These are phyloP conservation scores for Elmis aenea DNA, from an alignment of 2,888 invertebrate genomes.

Conservation along the genomic window DNA sequence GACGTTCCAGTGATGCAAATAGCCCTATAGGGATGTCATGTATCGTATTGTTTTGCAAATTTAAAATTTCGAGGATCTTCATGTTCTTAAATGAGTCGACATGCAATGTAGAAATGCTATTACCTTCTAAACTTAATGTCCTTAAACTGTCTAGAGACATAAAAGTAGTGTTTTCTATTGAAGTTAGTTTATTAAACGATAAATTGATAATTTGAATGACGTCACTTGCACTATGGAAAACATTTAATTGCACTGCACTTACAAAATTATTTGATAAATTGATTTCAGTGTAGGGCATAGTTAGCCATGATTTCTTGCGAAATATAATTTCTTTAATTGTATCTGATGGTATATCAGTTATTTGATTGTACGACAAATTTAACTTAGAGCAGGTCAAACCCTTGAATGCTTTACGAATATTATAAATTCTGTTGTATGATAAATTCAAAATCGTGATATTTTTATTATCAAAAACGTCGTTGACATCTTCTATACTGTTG, in stretches of 20 bases:
- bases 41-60: not conserved
- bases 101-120: not conserved
- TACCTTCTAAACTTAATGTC: not conserved
- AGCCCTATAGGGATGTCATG: constrained; percentile 4
- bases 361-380: constrained; percentile 13
- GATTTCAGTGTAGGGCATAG: too few relatives aligned
- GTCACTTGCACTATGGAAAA: not conserved
- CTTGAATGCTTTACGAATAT: not conserved
- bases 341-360: constrained; percentile 5
- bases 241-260: too few relatives aligned
- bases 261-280: too few relatives aligned
- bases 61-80: not conserved
- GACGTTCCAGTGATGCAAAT: constrained; percentile 5
- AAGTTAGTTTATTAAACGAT: constrained; percentile 4
- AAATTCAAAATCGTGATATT: constrained; percentile 8
- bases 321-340: constrained; percentile 9
- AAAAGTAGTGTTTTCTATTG: constrained; percentile 6
- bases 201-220: too few relatives aligned
- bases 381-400: too few relatives aligned
- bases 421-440: constrained; percentile 9
- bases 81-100: not conserved
- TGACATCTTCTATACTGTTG: constrained; percentile 5
- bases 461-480: constrained; percentile 9
- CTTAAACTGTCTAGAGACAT: not conserved
- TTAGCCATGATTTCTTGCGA: constrained; percentile 1